Evolutionary conservation across 2,888 invertebrate species (phyloP).

Genomic region (Zygaena filipendulae): DNA sequence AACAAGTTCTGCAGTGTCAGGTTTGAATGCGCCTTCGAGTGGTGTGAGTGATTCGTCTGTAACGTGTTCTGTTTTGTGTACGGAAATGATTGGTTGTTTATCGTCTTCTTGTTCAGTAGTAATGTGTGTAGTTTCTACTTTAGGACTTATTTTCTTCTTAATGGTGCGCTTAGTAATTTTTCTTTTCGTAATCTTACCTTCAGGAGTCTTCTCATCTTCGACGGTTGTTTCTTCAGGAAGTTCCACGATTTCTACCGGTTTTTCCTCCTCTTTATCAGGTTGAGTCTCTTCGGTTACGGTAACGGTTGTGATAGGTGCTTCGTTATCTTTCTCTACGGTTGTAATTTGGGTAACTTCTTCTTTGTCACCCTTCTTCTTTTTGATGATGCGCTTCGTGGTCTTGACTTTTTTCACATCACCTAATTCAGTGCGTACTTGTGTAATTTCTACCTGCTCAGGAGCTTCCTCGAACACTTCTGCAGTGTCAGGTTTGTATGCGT

Average conservation of each 20-base stretch:
- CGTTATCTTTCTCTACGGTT: slow-evolving; percentile 8
- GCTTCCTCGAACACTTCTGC: too few relatives aligned
- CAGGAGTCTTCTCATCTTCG: slow-evolving; percentile 17
- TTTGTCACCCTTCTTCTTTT: slow-evolving; percentile 25
- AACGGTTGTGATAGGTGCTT: too few relatives aligned
- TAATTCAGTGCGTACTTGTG: too few relatives aligned
- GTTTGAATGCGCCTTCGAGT: too few relatives aligned
- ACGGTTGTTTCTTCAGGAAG: slow-evolving; percentile 21
- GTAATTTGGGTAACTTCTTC: too few relatives aligned
- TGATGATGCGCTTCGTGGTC: too few relatives aligned
- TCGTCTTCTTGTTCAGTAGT: slow-evolving; percentile 36
- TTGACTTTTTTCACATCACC: too few relatives aligned
- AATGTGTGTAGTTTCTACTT: slow-evolving; percentile 17
- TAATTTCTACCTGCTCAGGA: too few relatives aligned
- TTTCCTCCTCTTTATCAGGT: slow-evolving; percentile 10
- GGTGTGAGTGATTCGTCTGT: too few relatives aligned
- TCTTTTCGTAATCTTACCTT: slow-evolving; percentile 30
- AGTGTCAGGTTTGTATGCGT: slow-evolving; percentile 21
- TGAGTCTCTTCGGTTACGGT: slow-evolving; percentile 22
- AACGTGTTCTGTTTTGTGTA: too few relatives aligned
- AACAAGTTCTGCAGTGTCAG: too few relatives aligned
- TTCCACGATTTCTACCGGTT: slow-evolving; percentile 6
- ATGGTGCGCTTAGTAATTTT: too few relatives aligned
- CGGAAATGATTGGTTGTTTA: slow-evolving; percentile 29
- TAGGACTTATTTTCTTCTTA: slow-evolving; percentile 30